Base-by-base conservation (phyloP, 2,113 vertebrate species). In the Colossoma macropomum region DNA sequence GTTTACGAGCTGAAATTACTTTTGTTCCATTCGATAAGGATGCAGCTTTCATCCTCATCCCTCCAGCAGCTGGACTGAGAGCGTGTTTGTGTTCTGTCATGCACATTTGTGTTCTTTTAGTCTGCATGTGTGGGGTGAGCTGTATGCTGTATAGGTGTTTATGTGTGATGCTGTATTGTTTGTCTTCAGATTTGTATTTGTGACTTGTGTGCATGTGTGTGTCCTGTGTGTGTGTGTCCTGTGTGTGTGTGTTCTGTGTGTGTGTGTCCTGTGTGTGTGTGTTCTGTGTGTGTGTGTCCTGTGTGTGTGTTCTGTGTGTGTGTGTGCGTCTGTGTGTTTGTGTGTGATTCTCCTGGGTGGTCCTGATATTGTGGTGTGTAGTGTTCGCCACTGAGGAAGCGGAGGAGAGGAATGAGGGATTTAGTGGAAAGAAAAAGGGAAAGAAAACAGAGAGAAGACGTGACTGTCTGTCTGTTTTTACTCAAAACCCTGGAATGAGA, bases 261-360 rank as follows among this genome's bases (percentile, higher is more conserved):
- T 56, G 21, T n/a, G n/a, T n/a, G 92, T 92, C 92, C 82, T 63
- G 21, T 72, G 25, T 73, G 71, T 41, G 34, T 28, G 32, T 28
- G 17, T 73, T 77, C 56, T 70, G 25, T 48, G 17, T 21, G 80
- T 83, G 82, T 70, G 68, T 79, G 48, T 73, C n/a, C n/a, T n/a
- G 21, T 72, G 25, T 73, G 71, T 41, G 34, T 28, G 32, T 28
- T n/a, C n/a, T n/a, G 21, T 72, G 25, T 73, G 71, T 41, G 34
- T 28, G 32, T 28, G 17, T 73, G 30, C 32, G 25, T 77, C 56
- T 70, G 25, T 48, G 17, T 21, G 80, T 83, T 81, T 70, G 68
- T 79, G 48, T 73, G 63, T 56, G 21, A 30, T 86, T 77, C 89
- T 91, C 86, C 80, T 92, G 92, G 91, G 93, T 93, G 92, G 92